Evolutionary conservation across 2,113 vertebrate species (phyloP).

Genomic region (Sapajus apella): DNA sequence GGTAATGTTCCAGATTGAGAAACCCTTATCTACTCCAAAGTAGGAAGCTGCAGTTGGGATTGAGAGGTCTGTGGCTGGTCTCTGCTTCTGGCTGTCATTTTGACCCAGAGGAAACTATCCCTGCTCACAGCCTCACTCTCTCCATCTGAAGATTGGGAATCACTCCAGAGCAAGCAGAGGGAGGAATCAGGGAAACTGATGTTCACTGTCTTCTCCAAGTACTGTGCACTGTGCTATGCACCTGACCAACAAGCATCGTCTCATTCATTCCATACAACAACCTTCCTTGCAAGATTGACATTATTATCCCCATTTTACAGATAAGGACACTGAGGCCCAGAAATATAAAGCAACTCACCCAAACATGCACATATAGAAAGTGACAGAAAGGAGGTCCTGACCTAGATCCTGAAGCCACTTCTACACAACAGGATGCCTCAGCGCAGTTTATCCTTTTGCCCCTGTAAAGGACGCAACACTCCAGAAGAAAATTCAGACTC

Average conservation of each 20-base stretch:
- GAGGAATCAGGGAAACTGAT: background rate
- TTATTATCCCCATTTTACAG: background rate
- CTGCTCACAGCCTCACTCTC: background rate
- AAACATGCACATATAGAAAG: background rate
- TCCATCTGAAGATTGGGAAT: background rate
- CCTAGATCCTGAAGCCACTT: background rate
- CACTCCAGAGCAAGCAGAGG: background rate
- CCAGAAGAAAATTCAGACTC: background rate
- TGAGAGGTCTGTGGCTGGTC: background rate
- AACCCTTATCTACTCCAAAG: background rate
- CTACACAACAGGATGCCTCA: background rate
- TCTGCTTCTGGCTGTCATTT: background rate
- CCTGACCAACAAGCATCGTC: background rate
- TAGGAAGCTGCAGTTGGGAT: background rate
- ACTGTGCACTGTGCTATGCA: background rate
- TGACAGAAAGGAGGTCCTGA: background rate
- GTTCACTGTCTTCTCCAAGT: background rate
- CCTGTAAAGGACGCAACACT: rapidly evolving
- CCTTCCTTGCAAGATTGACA: background rate
- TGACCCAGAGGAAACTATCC: background rate
- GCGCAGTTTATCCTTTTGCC: background rate
- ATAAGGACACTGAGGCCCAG: background rate
- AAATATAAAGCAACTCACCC: background rate
- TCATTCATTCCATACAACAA: background rate
- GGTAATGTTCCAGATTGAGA: background rate